Base-by-base conservation (phyloP, 2,113 vertebrate species). In the Plotosus lineatus region DNA sequence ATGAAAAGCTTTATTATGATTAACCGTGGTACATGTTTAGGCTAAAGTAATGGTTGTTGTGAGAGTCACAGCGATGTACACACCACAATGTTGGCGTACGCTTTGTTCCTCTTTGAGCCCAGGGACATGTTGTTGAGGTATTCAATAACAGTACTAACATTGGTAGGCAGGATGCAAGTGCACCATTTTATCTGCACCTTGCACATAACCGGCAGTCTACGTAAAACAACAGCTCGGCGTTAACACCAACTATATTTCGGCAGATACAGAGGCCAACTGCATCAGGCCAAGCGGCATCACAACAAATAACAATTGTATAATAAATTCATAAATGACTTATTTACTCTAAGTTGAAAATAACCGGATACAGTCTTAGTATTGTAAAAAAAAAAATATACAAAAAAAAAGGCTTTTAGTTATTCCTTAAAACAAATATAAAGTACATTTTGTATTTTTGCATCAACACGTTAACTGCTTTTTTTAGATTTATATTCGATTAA, bases 151-250 rank as follows among this genome's bases (percentile, higher is more conserved):
- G 33, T 71, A 28, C 42, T 63, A 80, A 77, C 56, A 53, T 81
- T 19, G 36, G n/a, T 55, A 56, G 48, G 77, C 48, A 63, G 56
- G 40, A 65, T 85, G 84, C 63, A 85, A 76, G 55, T n/a, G 42
- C 8, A 44, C 17, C 46, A 65, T 58, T 44, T 61, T 55, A 23
- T 50, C 4, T 83, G 81, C 84, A 85, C n/a, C 26, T 17, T 77
- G 63, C 72, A 82, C 40, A 77, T 3, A 23, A 51, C 75, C 31
- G 44, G 65, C 71, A 71, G 50, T 80, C 42, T 58, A 51, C n/a
- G 44, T 17, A 12, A 50, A 80, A 5, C n/a, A 26, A 4, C 38
- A 51, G 23, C 40, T 33, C n/a, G 63, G 36, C 53, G 42, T 11
- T 17, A 36, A 55, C 19, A 71, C 14, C 17, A 46, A 75, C 33